Base-by-base conservation (phyloP, 1,140 invertebrate genomes). In the Lordiphosa collinella region DNA sequence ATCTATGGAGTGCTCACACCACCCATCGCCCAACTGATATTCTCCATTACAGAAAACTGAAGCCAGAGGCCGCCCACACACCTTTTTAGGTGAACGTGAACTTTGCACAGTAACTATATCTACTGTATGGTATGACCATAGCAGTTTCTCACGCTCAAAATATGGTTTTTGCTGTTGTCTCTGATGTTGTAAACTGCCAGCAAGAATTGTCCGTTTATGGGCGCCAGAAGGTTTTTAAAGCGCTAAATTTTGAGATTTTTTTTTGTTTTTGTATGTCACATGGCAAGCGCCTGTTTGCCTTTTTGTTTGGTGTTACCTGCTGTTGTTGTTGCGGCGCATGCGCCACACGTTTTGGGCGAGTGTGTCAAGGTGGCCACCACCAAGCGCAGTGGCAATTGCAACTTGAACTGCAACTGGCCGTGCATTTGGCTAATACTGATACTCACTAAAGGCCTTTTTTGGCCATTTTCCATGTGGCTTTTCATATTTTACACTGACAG, bases 111-210 rank as follows among this genome's bases (percentile, higher is more conserved):
- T 36, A 43, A 22, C 37, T 47, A 53, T 69, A 66, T 59, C 32
- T 48, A 36, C 38, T 60, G 37, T 55, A 38, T 32, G 53, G 52
- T 34, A 56, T 65, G 59, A 50, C 71, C 61, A 71, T 76, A 71
- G 65, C 62, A 47, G 78, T 84, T 82, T 82, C 76, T 82, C 76
- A 82, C 76, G 76, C 78, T 82, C 71, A 80, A 69, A 80, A 80
- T 82, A 75, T 82, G 65, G 38, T 59, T 67, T 69, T 59, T 66
- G 70, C 50, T 53, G 43, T 41, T 49, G 52, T 37, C 47, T 47
- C 29, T 38, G 13, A 44, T 54, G 49, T 60, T 68, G 76, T 76
- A 68, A 82, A 64, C 72, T 61, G 50, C 50, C 64, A 80, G 55
- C 60, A 61, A 84, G 62, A 82, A 76, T 73, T 76, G 59, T 62